Base-by-base conservation (phyloP, 2,113 vertebrate genomes). In the Oncorhynchus kisutch region DNA sequence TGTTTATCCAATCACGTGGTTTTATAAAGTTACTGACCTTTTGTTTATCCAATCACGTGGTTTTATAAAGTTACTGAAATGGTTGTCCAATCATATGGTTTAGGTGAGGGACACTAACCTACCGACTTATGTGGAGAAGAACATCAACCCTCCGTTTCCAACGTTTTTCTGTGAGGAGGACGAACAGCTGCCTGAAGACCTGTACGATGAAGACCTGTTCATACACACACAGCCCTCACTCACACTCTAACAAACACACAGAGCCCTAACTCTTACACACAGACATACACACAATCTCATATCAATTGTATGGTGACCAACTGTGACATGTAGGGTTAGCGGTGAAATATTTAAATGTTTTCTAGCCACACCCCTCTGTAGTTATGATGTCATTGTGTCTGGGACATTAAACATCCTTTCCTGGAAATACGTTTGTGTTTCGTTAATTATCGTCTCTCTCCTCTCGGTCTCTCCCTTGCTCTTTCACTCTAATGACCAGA, bases 141-240 rank as follows among this genome's bases (percentile, higher is more conserved):
- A 92, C 83, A 91, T 91, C 86, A 91, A 84, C 51, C 94, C 94
- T 9, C 97, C 96, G 0, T 99, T 99, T 81, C 98, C 98, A 54
- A 99, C 97, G 0, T 98, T 92, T 87, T 99, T 98, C 84, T 92
- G 93, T 59, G 97, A 99, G 81, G 95, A 94, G 69, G 95, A 96
- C 0, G 93, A 94, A 45, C 75, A 95, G 11, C 92, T 99, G 2
- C 93, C 95, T 1, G 97, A 99, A 87, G 96, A 99, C 79, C 84
- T 99, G 74, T 99, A 93, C 2, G 95, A 96, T 13, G 88, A 95
- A 0, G 81, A 94, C 14, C 27, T 99, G 82, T 98, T 95, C 74
- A 88, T 95, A 84, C 95, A 95, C 86, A 91, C 89, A 0, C 93
- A 96, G 2, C 92, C 93, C 2, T 96, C 95, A 6, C 64, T 97